Percentiles rank a stretch among this genome's conserved stretches.
Evolutionary conservation across 2,888 invertebrate species (phyloP).

Genomic region (Melanophora roralis): DNA sequence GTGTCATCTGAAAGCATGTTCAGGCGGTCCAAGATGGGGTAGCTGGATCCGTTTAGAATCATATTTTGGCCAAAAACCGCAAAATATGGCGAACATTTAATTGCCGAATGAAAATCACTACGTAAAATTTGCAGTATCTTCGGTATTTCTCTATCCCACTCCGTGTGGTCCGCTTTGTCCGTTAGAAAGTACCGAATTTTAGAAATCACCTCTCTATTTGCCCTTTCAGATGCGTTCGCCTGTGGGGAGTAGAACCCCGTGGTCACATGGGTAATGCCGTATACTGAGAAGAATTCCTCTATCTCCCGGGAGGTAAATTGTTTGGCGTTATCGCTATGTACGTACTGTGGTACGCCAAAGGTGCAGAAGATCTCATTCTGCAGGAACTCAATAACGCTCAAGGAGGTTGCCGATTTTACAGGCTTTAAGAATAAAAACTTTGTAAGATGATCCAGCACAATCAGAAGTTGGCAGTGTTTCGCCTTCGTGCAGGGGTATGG

Average conservation of each 20-base stretch:
- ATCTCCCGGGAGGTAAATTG: background rate
- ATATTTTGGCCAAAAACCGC: background rate
- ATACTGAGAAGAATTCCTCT: background rate
- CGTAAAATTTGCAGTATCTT: background rate
- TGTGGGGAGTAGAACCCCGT: too few relatives aligned
- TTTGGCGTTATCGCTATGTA: too few relatives aligned
- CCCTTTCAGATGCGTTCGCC: background rate
- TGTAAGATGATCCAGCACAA: background rate
- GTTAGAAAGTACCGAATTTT: background rate
- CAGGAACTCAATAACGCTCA: background rate
- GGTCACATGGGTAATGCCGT: too few relatives aligned
- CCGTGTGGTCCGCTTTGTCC: background rate
- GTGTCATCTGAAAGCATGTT: background rate
- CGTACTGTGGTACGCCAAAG: background rate
- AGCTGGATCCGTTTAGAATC: background rate
- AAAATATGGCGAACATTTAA: too few relatives aligned
- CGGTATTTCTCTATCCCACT: background rate
- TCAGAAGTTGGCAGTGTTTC: background rate
- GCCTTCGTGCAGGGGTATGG: background rate
- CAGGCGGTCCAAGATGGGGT: background rate
- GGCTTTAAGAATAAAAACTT: background rate
- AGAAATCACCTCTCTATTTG: background rate
- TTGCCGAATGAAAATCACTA: background rate
- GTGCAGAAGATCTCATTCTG: background rate
- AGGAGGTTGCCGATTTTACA: background rate